Conservation (phyloP, 2,888 invertebrate species). For the Ligdia adustata region DNA sequence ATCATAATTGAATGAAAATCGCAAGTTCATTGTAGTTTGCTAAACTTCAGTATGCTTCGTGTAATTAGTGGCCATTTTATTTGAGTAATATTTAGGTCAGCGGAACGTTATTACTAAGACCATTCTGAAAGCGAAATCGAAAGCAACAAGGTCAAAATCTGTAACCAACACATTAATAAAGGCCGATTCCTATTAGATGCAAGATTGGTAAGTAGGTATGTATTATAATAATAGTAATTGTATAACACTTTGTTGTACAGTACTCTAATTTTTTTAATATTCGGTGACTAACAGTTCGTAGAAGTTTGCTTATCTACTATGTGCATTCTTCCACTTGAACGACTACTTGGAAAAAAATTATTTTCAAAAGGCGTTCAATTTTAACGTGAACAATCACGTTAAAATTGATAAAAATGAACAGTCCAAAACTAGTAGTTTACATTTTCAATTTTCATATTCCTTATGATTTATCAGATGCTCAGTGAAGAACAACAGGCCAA, state of each 20-base stretch:
- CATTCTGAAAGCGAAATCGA: slow-evolving; percentile 52
- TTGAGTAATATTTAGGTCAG: slow-evolving; percentile 26
- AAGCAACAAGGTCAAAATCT: slow-evolving; percentile 41
- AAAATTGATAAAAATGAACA: too few relatives aligned
- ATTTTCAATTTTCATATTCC: too few relatives aligned
- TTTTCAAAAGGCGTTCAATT: too few relatives aligned
- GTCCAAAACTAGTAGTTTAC: too few relatives aligned
- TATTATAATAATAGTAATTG: background rate
- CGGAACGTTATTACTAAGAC: slow-evolving; percentile 35
- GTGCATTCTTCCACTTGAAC: too few relatives aligned
- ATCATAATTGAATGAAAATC: slow-evolving; percentile 5
- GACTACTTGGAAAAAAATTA: too few relatives aligned
- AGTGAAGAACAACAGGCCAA: slow-evolving; percentile 5
- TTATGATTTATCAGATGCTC: too few relatives aligned
- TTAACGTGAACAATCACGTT: too few relatives aligned
- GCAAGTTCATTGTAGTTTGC: slow-evolving; percentile 11
- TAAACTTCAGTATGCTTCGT: slow-evolving; percentile 1
- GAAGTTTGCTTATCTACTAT: too few relatives aligned
- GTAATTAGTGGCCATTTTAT: slow-evolving; percentile 11
- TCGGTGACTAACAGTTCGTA: too few relatives aligned
- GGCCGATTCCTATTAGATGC: slow-evolving; percentile 3
- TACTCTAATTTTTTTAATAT: too few relatives aligned
- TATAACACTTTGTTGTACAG: too few relatives aligned
- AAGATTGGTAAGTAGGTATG: background rate
- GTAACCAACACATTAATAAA: slow-evolving; percentile 33